Evolutionary conservation across 2,797 vertebrate genomes (phyloP), one percentile per base, ranked within the genome.

Genomic region (Moxostoma hubbsi): DNA sequence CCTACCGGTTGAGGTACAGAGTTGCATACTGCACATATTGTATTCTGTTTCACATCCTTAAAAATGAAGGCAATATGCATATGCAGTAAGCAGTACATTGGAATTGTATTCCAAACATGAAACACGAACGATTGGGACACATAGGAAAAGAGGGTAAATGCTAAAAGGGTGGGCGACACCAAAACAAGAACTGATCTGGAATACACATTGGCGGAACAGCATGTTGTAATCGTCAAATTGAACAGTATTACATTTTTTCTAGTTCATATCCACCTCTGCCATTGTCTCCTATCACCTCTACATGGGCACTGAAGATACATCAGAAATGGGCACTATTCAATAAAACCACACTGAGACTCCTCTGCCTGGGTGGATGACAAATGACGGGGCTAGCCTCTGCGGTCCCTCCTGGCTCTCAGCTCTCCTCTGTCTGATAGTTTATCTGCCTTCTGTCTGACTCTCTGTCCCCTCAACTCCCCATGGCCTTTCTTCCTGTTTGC

Each of bases 311-410:
- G 54, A 50, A 78, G 58, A 78, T 70, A 49, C 15, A 24, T 63
- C 58, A 54, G 51, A 59, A 78, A 70, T 61, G 16, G 67, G 53
- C 49, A 62, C 11, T 63, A 50, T 78, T 71, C 58, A 62, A 63
- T 71, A 55, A 47, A 78, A 78, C 66, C 76, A 71, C 58, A 78
- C 16, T 10, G 3, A 18, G 66, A 62, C 36, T 77, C 15, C 9
- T 55, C 67, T 63, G 61, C 61, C 73, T 79, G 64, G 63, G 64
- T 76, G 63, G 61, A 70, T 83, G 80, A 83, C 82, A 61, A 75
- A 81, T 80, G 68, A 83, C 68, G 75, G 75, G 57, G 43, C 69
- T 68, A 70, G 81, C 57, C 61, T 43, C 49, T 55, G 81, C 59
- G 65, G 63, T 69, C 76, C 58, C 75, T 54, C 24, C 50, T 65